These are phyloP conservation scores for Lamproptera curius DNA, from an alignment of 2,888 invertebrate genomes.

Conservation along the genomic window DNA sequence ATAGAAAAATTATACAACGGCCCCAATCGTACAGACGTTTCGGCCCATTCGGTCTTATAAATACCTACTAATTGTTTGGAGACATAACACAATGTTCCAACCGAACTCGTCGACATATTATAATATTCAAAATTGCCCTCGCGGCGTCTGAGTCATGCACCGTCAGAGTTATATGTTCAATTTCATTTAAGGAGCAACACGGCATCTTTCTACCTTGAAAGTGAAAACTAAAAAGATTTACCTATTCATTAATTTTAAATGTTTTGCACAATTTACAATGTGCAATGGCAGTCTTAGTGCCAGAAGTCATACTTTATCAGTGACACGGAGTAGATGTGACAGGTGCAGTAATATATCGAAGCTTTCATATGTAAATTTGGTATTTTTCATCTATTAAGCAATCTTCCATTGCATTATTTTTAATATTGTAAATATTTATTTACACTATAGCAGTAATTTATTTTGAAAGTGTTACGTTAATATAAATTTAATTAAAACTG, in stretches of 20 bases:
- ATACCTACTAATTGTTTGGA: slow-evolving; percentile 67
- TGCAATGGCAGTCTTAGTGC: too few species aligned
- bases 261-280: too few species aligned
- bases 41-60: slow-evolving; percentile 52
- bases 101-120: slow-evolving; percentile 66
- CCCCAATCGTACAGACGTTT: slow-evolving; percentile 25
- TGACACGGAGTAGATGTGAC: too few species aligned
- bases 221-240: neutral
- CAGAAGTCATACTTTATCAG: too few species aligned
- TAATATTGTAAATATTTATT: too few species aligned
- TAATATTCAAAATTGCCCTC: slow-evolving; percentile 72
- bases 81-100: slow-evolving; percentile 40
- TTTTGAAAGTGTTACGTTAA: too few species aligned
- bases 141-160: slow-evolving; percentile 68
- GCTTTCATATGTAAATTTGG: too few species aligned
- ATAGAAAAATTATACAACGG: slow-evolving; percentile 8
- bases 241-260: neutral
- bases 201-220: neutral
- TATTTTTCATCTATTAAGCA: too few species aligned
- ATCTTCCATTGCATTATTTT: too few species aligned
- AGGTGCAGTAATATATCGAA: too few species aligned
- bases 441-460: too few species aligned
- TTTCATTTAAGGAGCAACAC: slow-evolving; percentile 52
- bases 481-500: too few species aligned
- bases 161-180: slow-evolving; percentile 56